These are phyloP conservation scores for Ptychodera flava DNA, from an alignment of 35 echinoderm and acorn worm genomes.

Conservation along the genomic window DNA sequence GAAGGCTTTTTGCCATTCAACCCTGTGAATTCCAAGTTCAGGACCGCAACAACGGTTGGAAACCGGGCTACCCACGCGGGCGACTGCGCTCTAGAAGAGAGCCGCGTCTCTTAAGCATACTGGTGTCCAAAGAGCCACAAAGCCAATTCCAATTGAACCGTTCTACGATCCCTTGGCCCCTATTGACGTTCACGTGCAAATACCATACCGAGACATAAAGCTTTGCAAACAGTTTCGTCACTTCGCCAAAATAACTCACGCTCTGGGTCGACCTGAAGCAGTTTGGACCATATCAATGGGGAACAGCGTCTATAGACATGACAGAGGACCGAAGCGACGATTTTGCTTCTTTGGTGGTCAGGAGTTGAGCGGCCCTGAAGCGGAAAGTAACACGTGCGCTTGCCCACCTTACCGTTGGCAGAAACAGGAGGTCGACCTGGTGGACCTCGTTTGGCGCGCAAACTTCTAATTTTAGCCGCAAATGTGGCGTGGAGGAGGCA, in stretches of 20 bases:
- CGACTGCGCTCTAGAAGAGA: not conserved
- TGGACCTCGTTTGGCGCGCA: not conserved
- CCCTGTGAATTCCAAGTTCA: not conserved
- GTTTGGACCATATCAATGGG: too few relatives aligned
- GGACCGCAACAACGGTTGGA: not conserved
- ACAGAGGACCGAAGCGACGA: not conserved
- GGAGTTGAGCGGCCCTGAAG: not conserved
- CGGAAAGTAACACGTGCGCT: not conserved
- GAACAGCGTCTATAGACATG: not conserved
- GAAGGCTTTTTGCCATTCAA: not conserved
- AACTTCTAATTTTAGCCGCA: too few relatives aligned
- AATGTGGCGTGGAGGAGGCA: too few relatives aligned
- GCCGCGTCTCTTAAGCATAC: not conserved
- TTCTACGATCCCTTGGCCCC: not conserved
- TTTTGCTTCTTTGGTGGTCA: not conserved
- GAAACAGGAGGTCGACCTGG: not conserved
- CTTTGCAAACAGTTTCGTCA: not conserved
- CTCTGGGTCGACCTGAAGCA: not conserved
- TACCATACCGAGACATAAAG: not conserved
- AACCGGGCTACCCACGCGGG: not conserved
- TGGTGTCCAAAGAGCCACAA: not conserved
- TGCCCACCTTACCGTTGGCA: not conserved
- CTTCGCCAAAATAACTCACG: not conserved
- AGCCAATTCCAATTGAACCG: not conserved
- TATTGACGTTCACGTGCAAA: not conserved